Percentiles rank a stretch among this genome's conserved stretches.
phyloP scores from a whole-genome alignment of 2,113 vertebrate genomes.

The Halcyon senegalensis region DNA sequence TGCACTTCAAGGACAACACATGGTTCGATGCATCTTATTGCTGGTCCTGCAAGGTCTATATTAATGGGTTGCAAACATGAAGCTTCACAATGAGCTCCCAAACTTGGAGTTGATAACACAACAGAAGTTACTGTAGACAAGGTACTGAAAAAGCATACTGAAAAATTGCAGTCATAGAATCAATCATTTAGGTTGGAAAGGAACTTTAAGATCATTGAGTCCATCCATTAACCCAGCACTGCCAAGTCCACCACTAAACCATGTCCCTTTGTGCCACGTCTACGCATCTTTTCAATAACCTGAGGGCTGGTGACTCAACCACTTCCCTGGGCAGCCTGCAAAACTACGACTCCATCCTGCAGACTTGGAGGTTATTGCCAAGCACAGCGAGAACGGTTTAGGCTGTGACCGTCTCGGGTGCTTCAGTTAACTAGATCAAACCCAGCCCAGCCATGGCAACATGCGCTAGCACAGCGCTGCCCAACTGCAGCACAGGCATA shows the following conservation, averaged over 20 bases:
- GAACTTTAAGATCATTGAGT: background rate
- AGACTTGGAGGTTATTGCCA: background rate
- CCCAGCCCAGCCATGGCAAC: background rate
- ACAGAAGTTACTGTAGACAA: background rate
- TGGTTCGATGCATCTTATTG: background rate
- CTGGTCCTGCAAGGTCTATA: background rate
- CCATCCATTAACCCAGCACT: background rate
- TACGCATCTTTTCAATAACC: too few species aligned
- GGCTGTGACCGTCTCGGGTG: background rate
- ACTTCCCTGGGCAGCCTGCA: background rate
- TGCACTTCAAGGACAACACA: fast-evolving
- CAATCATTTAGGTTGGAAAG: background rate
- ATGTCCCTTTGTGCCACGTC: background rate
- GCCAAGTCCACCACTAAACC: background rate
- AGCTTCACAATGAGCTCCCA: background rate
- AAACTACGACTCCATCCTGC: background rate
- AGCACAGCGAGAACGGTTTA: fast-evolving
- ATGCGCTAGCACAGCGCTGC: fast-evolving
- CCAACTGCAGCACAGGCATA: background rate
- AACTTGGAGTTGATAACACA: background rate
- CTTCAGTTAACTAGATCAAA: background rate
- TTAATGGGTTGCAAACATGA: background rate
- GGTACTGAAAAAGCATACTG: background rate
- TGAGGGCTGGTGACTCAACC: background rate
- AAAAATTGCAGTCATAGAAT: background rate